Conservation (phyloP, 2,888 invertebrate genomes). For the Perizoma affinitatum region DNA sequence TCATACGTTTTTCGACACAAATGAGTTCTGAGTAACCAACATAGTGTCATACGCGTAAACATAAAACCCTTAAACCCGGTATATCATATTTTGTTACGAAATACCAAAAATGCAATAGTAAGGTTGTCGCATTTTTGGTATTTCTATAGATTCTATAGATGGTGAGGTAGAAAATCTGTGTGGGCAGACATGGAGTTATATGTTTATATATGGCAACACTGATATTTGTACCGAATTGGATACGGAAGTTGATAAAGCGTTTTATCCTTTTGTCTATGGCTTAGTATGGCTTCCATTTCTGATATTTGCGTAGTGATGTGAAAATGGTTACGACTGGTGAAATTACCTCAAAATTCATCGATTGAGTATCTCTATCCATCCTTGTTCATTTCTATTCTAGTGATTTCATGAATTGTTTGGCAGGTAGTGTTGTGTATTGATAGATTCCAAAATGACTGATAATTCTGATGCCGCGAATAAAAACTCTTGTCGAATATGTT, state of each 20-base stretch:
- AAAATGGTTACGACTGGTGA: conserved; percentile 38
- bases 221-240: conserved; percentile 14
- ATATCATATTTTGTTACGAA: no score
- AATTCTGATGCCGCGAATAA: conserved; percentile 60
- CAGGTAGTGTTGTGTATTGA: conserved; percentile 32
- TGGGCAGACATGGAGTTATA: no score
- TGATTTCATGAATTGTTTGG: conserved; percentile 32
- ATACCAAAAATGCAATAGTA: no score
- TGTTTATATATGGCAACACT: background rate
- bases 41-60: no score
- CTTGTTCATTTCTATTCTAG: conserved; percentile 31
- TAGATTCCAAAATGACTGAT: conserved; percentile 60
- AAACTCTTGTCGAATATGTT: conserved; percentile 76
- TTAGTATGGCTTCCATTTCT: conserved; percentile 25
- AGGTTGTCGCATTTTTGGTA: no score
- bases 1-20: no score
- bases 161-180: no score
- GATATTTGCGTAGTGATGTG: conserved; percentile 44
- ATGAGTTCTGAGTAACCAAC: no score
- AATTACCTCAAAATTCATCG: conserved; percentile 30
- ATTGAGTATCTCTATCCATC: conserved; percentile 28
- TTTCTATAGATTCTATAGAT: no score
- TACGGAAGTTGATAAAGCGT: conserved; percentile 9
- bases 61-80: no score
- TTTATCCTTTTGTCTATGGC: conserved; percentile 1